A percentile compares a stretch with the other conserved stretches of the same genome.
Evolutionary conservation across 1,140 invertebrate species (phyloP).

Genomic region (Ladona fulva): DNA sequence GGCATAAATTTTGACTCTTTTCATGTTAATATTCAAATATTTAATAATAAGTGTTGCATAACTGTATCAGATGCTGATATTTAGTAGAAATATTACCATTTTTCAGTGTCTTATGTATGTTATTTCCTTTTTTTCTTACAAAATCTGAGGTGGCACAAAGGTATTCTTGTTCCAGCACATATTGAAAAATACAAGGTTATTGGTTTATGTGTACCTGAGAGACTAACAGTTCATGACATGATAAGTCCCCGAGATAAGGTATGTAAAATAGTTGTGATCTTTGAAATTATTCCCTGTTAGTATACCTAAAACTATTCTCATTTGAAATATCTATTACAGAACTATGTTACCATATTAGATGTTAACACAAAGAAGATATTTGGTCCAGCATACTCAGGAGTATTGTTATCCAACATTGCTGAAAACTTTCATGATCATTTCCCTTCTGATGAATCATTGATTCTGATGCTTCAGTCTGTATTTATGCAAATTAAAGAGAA

Average conservation of each 20-base stretch:
- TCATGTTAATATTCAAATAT: no score
- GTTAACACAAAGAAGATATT: conserved; percentile 16
- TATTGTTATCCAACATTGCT: not conserved
- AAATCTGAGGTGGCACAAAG: conserved; percentile 29
- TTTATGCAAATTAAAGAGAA: not conserved
- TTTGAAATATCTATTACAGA: conserved; percentile 22
- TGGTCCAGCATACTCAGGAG: conserved; percentile 21
- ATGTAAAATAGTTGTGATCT: not conserved
- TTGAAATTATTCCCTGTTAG: not conserved
- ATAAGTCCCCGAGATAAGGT: conserved; percentile 25
- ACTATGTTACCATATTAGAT: conserved; percentile 22
- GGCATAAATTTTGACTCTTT: no score
- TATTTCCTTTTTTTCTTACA: conserved; percentile 16
- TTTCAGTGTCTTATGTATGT: not conserved
- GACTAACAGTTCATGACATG: conserved; percentile 27
- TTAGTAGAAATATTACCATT: not conserved
- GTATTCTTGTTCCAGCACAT: conserved; percentile 27
- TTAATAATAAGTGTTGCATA: no score
- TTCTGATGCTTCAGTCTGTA: not conserved
- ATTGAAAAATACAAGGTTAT: conserved; percentile 26
- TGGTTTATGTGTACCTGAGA: conserved; percentile 29
- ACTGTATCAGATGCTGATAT: no score
- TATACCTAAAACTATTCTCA: not conserved
- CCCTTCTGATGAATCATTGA: not conserved
- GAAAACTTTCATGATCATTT: not conserved